A percentile compares a stretch with the other conserved stretches of the same genome.
phyloP scores from a whole-genome alignment of 1,140 invertebrate species.

The Aporrectodea caliginosa region DNA sequence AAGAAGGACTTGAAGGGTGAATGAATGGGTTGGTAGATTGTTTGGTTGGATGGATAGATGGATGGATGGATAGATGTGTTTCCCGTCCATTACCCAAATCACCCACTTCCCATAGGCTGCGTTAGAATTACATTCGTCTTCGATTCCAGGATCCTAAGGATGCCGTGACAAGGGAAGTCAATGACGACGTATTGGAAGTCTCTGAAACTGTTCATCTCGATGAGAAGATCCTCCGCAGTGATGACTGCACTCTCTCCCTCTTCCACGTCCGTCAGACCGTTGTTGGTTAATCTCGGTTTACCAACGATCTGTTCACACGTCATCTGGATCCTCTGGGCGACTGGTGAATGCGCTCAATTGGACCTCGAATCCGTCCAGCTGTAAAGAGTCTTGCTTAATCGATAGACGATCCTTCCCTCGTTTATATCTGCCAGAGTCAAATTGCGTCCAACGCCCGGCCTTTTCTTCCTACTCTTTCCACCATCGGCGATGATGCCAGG shows the following conservation, averaged over 20 bases:
- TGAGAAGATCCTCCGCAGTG: constrained; percentile 65
- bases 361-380: constrained; percentile 68
- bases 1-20: too few relatives aligned
- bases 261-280: constrained; percentile 67
- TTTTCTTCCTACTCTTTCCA: constrained; percentile 9
- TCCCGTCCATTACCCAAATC: too few relatives aligned
- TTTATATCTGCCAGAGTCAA: constrained; percentile 83
- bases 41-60: too few relatives aligned
- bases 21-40: too few relatives aligned
- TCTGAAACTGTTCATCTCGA: constrained; percentile 68
- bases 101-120: too few relatives aligned
- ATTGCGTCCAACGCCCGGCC: constrained; percentile 28
- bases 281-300: constrained; percentile 59
- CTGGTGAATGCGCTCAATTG: constrained; percentile 62
- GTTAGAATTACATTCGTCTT: too few relatives aligned
- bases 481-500: neutral
- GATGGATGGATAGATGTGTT: too few relatives aligned
- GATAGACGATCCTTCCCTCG: constrained; percentile 64
- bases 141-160: constrained; percentile 40
- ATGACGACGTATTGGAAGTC: constrained; percentile 76
- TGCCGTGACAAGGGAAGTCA: constrained; percentile 67
- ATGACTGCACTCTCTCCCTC: constrained; percentile 71
- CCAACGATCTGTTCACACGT: constrained; percentile 56
- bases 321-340: constrained; percentile 61
- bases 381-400: constrained; percentile 67